phyloP scores from a whole-genome alignment of 1,140 invertebrate genomes.

The Hylyphantes graminicola region DNA sequence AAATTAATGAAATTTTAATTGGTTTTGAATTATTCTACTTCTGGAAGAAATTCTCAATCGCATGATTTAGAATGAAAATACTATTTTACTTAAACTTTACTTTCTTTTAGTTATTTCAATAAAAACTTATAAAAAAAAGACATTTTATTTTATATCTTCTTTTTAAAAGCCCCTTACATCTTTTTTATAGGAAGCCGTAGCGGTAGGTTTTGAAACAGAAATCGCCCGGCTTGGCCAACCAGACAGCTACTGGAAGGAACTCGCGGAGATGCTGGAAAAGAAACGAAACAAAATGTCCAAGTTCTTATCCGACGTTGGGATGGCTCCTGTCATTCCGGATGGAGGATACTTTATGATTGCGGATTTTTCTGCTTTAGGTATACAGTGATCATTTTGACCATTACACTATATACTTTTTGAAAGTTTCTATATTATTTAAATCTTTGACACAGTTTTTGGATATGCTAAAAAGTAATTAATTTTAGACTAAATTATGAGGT shows the following conservation, averaged over 20 bases:
- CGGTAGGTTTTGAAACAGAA: slow-evolving; percentile 89
- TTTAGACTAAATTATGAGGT: neutral
- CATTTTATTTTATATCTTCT: neutral
- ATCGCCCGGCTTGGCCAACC: slow-evolving; percentile 75
- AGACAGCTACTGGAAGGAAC: slow-evolving; percentile 87
- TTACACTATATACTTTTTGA: slow-evolving; percentile 8
- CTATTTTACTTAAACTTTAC: neutral
- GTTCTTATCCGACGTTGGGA: slow-evolving; percentile 76
- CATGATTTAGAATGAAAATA: neutral
- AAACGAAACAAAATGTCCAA: slow-evolving; percentile 88
- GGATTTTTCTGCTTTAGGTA: slow-evolving; percentile 83
- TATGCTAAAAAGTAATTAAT: neutral
- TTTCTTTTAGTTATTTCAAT: neutral
- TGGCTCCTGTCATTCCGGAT: slow-evolving; percentile 92
- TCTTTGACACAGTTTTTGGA: neutral
- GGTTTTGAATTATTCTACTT: neutral
- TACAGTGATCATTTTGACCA: no score
- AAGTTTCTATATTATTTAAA: neutral
- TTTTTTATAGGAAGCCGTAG: slow-evolving; percentile 85
- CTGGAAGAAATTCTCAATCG: no score
- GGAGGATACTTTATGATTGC: slow-evolving; percentile 98
- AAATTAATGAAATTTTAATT: neutral
- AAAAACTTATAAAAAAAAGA: neutral
- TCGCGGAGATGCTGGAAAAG: slow-evolving; percentile 80
- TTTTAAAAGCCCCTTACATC: neutral